Percentiles rank a stretch among this genome's conserved stretches.
These are phyloP conservation scores for Colletes gigas DNA, from an alignment of 1,140 invertebrate species.

Conservation along the genomic window DNA sequence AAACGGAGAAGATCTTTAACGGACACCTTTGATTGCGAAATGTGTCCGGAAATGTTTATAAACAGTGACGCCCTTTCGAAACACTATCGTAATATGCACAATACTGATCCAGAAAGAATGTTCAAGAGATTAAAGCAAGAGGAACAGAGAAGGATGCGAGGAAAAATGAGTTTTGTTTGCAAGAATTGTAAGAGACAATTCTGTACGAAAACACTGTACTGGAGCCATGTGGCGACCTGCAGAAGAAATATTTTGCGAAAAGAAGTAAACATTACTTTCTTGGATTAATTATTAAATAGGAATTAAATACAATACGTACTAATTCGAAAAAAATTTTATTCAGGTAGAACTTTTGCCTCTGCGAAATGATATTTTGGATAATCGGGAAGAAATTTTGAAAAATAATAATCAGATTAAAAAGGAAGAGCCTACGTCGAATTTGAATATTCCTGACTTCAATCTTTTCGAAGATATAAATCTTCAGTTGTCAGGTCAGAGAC, in stretches of 20 bases:
- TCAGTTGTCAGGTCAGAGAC: constrained; percentile 75
- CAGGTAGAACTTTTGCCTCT: constrained; percentile 13
- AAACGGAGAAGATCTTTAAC: constrained; percentile 66
- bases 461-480: constrained; percentile 79
- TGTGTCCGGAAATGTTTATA: constrained; percentile 78
- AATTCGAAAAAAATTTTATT: neutral
- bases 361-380: constrained; percentile 1
- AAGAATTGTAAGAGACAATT: constrained; percentile 78
- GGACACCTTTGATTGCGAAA: constrained; percentile 77
- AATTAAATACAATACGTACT: too few species aligned
- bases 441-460: constrained; percentile 80
- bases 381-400: constrained; percentile 54
- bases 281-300: neutral
- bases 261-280: neutral
- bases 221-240: constrained; percentile 71
- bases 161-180: constrained; percentile 74
- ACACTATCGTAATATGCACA: constrained; percentile 77
- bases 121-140: constrained; percentile 73
- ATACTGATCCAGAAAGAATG: constrained; percentile 73
- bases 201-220: constrained; percentile 74
- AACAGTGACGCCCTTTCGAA: constrained; percentile 72
- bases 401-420: constrained; percentile 78
- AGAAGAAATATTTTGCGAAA: constrained; percentile 12
- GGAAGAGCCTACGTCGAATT: constrained; percentile 71
- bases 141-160: constrained; percentile 51